Conservation (phyloP, 2,113 vertebrate species). For the Oncorhynchus keta region DNA sequence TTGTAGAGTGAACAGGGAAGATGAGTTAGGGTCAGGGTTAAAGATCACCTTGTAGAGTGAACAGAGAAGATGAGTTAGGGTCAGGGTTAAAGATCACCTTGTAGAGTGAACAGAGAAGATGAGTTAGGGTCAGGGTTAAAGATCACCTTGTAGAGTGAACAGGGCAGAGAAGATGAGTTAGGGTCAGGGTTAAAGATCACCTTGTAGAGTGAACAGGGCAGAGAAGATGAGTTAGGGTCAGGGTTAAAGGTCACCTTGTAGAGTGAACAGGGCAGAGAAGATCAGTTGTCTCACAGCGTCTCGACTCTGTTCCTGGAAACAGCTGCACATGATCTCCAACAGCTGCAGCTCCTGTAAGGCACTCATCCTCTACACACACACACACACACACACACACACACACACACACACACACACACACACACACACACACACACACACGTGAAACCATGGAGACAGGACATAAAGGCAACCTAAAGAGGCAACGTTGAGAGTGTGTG, state of each 20-base stretch:
- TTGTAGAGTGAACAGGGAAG: too few relatives aligned
- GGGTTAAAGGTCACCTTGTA: constrained; percentile 35
- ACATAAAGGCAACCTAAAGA: not conserved
- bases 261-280: constrained; percentile 94
- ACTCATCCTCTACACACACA: constrained; percentile 82
- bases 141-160: too few relatives aligned
- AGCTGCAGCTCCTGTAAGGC: constrained; percentile 97
- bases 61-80: too few relatives aligned
- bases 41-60: too few relatives aligned
- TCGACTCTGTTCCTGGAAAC: constrained; percentile 97
- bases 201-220: too few relatives aligned
- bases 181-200: too few relatives aligned
- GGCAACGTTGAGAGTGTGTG: too few relatives aligned
- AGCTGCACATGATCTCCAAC: constrained; percentile 97
- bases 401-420: not conserved
- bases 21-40: too few relatives aligned
- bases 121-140: constrained; percentile 63
- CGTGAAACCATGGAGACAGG: not conserved
- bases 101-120: constrained; percentile 93
- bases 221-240: too few relatives aligned
- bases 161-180: too few relatives aligned
- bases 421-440: not conserved
- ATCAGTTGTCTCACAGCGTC: constrained; percentile 93
- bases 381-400: not conserved
- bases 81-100: too few relatives aligned